Conservation (phyloP, 1,140 invertebrate species). For the Drosophila ficusphila region DNA sequence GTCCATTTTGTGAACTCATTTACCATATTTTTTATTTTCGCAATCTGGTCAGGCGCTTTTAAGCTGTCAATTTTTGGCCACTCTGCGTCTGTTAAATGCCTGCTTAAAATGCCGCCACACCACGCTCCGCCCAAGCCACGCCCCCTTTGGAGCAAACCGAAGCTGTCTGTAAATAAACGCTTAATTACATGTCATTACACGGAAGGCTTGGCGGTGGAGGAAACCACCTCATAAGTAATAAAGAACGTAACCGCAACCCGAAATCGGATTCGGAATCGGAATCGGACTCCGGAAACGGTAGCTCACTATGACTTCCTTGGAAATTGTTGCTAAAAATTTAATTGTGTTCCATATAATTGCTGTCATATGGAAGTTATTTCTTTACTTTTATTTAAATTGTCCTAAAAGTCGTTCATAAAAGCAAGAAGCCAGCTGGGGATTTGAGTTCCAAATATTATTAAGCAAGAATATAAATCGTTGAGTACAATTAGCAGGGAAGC, state of each 20-base stretch:
- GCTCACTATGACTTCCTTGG: slow-evolving; percentile 1
- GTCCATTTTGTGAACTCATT: slow-evolving; percentile 9
- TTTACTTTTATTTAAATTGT: no score
- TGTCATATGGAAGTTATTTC: background rate
- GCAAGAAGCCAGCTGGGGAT: no score
- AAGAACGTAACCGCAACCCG: slow-evolving; percentile 65
- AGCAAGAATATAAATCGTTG: no score
- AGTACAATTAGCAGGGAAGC: no score
- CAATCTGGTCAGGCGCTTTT: slow-evolving; percentile 48
- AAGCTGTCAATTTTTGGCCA: slow-evolving; percentile 76
- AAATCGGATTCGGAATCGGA: slow-evolving; percentile 36
- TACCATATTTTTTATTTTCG: slow-evolving; percentile 10
- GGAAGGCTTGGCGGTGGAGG: slow-evolving; percentile 29
- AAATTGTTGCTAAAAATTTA: background rate
- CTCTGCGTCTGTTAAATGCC: slow-evolving; percentile 72
- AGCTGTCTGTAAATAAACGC: slow-evolving; percentile 77
- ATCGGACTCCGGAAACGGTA: slow-evolving; percentile 9
- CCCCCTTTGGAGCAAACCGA: slow-evolving; percentile 21
- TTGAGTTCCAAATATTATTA: no score
- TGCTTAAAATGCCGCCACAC: slow-evolving; percentile 48
- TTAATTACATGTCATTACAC: slow-evolving; percentile 82
- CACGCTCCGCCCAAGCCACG: slow-evolving; percentile 40
- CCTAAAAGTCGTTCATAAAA: no score
- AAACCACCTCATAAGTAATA: slow-evolving; percentile 74
- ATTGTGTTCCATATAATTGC: background rate